phyloP scores from a whole-genome alignment of 1,140 invertebrate genomes.

The Camponotus floridanus region DNA sequence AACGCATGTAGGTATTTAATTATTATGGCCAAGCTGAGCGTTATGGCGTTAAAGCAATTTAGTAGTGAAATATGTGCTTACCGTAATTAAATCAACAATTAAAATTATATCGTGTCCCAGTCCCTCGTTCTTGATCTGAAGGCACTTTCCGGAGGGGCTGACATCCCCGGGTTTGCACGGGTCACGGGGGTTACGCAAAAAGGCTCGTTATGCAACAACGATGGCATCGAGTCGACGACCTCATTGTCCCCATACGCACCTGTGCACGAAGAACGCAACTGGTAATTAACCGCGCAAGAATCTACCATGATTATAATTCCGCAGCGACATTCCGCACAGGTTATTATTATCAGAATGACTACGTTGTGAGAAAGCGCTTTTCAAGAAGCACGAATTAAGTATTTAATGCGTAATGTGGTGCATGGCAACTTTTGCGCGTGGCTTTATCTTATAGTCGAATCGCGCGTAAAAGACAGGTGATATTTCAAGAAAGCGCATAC shows the following conservation, averaged over 20 bases:
- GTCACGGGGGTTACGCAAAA: conserved; percentile 22
- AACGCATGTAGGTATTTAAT: conserved; percentile 41
- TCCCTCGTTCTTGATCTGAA: not conserved
- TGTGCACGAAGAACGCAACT: conserved; percentile 17
- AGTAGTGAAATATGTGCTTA: not conserved
- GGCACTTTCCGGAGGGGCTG: not conserved
- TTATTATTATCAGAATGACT: conserved; percentile 19
- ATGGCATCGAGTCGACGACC: conserved; percentile 1
- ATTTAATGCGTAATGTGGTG: conserved; percentile 3
- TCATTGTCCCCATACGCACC: conserved; percentile 38
- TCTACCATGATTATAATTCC: conserved; percentile 40
- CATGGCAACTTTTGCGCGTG: not conserved
- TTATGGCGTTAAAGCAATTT: conserved; percentile 49
- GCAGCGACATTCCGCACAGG: conserved; percentile 36
- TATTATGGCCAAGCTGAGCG: conserved; percentile 6
- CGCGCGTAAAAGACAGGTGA: not conserved
- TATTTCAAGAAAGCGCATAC: not conserved
- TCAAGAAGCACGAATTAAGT: conserved; percentile 18
- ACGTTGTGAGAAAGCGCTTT: not conserved
- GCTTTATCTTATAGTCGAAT: conserved; percentile 17
- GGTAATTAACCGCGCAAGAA: conserved; percentile 47
- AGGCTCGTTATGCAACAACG: conserved; percentile 48
- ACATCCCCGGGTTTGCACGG: not conserved
- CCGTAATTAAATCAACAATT: conserved; percentile 58
- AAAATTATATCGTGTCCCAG: conserved; percentile 11